These are phyloP conservation scores for Psittacula cyanocephala DNA, from an alignment of 2,113 vertebrate genomes.

Conservation along the genomic window DNA sequence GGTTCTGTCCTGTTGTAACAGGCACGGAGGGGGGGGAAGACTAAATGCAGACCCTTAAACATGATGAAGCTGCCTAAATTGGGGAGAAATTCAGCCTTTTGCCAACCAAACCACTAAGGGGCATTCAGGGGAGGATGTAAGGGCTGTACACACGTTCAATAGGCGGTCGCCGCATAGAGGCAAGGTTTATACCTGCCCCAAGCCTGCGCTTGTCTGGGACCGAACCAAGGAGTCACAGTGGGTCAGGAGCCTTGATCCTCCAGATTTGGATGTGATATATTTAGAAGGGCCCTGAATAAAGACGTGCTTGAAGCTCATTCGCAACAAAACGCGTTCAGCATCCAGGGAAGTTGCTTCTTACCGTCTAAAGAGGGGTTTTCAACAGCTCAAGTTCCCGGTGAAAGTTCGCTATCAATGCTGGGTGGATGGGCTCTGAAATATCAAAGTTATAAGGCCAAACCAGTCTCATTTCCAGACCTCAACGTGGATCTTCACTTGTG, in stretches of 20 bases:
- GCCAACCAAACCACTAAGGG: background rate
- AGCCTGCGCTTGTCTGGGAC: background rate
- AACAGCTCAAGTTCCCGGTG: background rate
- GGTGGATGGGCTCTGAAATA: background rate
- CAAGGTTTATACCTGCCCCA: background rate
- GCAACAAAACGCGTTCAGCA: background rate
- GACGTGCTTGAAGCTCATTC: fast-evolving
- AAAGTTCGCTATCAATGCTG: background rate
- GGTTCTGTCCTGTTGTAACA: background rate
- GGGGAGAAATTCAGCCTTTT: background rate
- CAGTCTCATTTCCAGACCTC: background rate
- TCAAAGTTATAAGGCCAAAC: background rate
- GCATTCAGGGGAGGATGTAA: background rate
- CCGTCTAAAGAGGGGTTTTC: background rate
- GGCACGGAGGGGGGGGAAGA: fast-evolving
- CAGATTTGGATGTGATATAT: background rate
- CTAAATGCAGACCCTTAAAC: fast-evolving
- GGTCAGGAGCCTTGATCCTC: background rate
- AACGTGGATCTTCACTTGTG: background rate
- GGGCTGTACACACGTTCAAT: background rate
- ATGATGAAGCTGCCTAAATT: background rate
- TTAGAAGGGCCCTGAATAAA: background rate
- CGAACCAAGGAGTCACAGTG: background rate
- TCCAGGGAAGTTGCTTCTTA: background rate
- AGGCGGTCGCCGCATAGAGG: background rate